Conservation (phyloP, 1,140 invertebrate genomes). For the Dreissena polymorpha region DNA sequence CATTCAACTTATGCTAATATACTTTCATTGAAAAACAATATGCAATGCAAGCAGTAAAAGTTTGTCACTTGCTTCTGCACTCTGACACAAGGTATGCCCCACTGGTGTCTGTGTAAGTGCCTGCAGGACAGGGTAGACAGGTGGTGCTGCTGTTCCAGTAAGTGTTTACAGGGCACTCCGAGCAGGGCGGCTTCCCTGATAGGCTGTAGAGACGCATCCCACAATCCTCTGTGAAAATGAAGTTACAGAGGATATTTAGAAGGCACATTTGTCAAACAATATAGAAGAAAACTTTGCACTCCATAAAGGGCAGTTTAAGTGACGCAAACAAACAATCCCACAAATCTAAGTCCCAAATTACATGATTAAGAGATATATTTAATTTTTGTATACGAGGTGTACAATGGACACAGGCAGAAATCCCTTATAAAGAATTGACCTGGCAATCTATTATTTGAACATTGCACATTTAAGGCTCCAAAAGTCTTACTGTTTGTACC, state of each 20-base stretch:
- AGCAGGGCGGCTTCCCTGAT: constrained; percentile 37
- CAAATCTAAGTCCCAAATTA: background rate
- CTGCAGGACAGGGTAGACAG: constrained; percentile 22
- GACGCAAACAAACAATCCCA: background rate
- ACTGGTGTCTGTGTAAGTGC: constrained; percentile 10
- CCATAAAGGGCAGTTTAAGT: background rate
- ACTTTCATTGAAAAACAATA: too few relatives aligned
- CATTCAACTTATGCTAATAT: too few relatives aligned
- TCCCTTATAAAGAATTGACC: too few relatives aligned
- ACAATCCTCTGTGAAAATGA: constrained; percentile 7
- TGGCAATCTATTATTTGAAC: too few relatives aligned
- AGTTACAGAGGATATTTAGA: background rate
- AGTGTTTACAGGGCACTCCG: constrained; percentile 39
- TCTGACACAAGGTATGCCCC: background rate
- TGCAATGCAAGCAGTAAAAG: too few relatives aligned
- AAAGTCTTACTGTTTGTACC: too few relatives aligned
- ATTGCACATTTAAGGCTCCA: too few relatives aligned
- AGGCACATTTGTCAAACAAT: too few relatives aligned
- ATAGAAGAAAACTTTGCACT: background rate
- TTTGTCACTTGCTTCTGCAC: constrained; percentile 15
- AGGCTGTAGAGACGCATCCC: constrained; percentile 9
- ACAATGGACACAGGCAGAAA: too few relatives aligned
- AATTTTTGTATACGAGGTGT: too few relatives aligned
- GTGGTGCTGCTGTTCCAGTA: constrained; percentile 30
- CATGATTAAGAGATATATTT: background rate